Percentiles rank a stretch among this genome's conserved stretches.
Conservation (phyloP, 2,888 invertebrate species). For the Bombylius major region DNA sequence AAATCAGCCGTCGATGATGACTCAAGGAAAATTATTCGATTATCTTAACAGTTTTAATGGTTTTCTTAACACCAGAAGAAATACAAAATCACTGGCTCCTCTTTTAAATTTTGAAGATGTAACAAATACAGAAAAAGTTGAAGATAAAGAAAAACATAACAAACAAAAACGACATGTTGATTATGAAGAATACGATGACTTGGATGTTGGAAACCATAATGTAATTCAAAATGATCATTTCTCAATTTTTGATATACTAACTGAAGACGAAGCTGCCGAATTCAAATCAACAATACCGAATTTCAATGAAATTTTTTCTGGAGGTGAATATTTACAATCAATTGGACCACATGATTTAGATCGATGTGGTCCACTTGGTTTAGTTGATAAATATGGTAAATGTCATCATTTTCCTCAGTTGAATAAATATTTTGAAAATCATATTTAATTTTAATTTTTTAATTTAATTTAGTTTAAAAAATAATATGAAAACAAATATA, state of each 20-base stretch:
- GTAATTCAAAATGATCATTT: background rate
- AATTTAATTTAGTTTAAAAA: too few species aligned
- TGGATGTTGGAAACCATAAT: too few species aligned
- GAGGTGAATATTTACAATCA: slow-evolving; percentile 36
- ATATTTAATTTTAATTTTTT: too few species aligned
- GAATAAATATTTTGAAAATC: background rate
- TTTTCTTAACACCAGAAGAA: background rate
- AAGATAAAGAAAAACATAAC: too few species aligned
- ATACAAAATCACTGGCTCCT: background rate
- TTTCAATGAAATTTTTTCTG: background rate
- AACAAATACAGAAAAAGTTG: too few species aligned
- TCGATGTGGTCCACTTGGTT: slow-evolving; percentile 61
- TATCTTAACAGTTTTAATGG: slow-evolving; percentile 4
- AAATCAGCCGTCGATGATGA: slow-evolving; percentile 19
- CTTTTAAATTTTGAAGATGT: too few species aligned
- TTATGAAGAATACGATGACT: too few species aligned
- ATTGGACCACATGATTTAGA: slow-evolving; percentile 47
- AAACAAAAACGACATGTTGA: too few species aligned
- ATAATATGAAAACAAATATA: too few species aligned
- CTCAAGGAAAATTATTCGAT: slow-evolving; percentile 6
- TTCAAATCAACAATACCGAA: slow-evolving; percentile 1
- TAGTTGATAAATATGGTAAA: slow-evolving; percentile 54
- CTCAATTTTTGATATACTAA: slow-evolving; percentile 1
- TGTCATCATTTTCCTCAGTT: slow-evolving; percentile 34
- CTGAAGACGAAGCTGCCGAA: background rate